Conservation (phyloP, 2,113 vertebrate species). For the Cyrtonyx montezumae region DNA sequence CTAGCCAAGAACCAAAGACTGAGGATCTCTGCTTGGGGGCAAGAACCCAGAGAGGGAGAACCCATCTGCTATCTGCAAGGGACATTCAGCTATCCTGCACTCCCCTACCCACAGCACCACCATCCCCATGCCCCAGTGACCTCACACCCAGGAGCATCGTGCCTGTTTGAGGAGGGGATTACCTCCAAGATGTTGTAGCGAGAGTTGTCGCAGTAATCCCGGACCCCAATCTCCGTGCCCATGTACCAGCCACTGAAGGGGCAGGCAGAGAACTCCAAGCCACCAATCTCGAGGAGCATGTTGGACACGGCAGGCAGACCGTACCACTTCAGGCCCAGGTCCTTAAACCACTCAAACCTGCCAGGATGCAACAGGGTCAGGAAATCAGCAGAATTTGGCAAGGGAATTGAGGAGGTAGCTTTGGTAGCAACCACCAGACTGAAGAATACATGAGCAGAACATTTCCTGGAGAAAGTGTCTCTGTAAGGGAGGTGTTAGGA, state of each 20-base stretch:
- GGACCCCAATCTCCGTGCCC: conserved; percentile 97
- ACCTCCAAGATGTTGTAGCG: conserved; percentile 98
- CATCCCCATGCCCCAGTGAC: fast-evolving
- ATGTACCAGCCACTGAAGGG: conserved; percentile 99
- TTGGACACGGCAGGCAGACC: conserved; percentile 92
- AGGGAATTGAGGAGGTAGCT: neutral
- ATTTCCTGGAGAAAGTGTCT: neutral
- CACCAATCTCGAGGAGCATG: conserved; percentile 96
- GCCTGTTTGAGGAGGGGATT: neutral
- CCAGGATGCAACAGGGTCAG: neutral
- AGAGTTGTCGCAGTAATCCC: conserved; percentile 95
- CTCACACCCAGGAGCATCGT: neutral
- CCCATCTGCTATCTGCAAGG: neutral
- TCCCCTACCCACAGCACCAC: neutral
- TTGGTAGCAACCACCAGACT: neutral
- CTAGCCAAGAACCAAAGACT: neutral
- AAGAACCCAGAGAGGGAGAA: neutral
- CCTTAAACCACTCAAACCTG: conserved; percentile 96
- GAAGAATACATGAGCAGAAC: neutral
- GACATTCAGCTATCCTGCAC: fast-evolving
- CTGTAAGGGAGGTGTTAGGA: neutral
- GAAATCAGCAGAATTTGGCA: neutral
- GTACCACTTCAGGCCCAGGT: conserved; percentile 95
- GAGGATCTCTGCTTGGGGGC: neutral
- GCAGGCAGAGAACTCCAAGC: conserved; percentile 93